Evolutionary conservation across 1,140 invertebrate species (phyloP), one percentile per base, ranked within the genome.

Genomic region (Eurosta solidaginis): DNA sequence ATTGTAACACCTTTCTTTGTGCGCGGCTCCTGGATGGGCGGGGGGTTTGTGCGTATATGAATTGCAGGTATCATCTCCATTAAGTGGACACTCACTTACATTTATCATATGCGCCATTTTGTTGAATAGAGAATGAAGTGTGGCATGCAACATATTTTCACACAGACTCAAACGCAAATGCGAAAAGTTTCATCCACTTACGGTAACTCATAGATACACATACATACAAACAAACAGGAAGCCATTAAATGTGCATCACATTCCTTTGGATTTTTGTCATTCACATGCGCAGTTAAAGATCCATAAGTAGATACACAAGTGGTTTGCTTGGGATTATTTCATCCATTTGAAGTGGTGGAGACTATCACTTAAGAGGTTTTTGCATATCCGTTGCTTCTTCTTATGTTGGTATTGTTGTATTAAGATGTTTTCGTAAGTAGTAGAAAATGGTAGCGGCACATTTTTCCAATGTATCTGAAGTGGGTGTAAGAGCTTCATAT

Each of bases 231-330:
- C n/a, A n/a, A n/a, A n/a, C 36, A 68, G 59, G 59, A 68, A 68
- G 59, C 59, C 59, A 68, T 68, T 68, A 68, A 68, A 68, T 68
- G 59, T 68, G n/a, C 59, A 68, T 20, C 59, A 68, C 59, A 68
- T 68, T 68, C 59, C 59, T 36, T 68, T 36, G 33, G 59, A 68
- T 40, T 40, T 12, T 68, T 33, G 36, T 33, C 54, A 63, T 63
- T 68, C 33, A 68, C 36, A 68, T 68, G 59, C 59, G 59, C 59
- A 68, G n/a, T 20, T 36, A n/a, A 14, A 68, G 59, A 40, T 68
- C 20, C 59, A 40, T 33, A 20, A 68, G 33, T n/a, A 68, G 59
- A 40, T 68, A 40, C 59, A 40, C 59, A 20, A 68, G 27, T 22
- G 36, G 29, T 14, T n/a, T n/a, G n/a, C n/a, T n/a, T n/a, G n/a